Conservation (phyloP, 2,888 invertebrate species). For the Brenthis hecate region DNA sequence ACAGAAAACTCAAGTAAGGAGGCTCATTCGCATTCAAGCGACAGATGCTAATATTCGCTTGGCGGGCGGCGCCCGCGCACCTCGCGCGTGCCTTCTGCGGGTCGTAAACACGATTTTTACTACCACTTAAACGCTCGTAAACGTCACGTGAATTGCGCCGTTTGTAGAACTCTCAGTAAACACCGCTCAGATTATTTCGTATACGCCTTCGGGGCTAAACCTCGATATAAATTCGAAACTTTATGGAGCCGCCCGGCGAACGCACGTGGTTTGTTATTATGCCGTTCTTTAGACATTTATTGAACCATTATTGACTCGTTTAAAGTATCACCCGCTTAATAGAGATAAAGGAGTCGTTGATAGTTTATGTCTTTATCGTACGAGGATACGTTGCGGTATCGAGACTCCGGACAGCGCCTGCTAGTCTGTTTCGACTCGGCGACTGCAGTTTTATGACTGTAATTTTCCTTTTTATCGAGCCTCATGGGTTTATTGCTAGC, state of each 20-base stretch:
- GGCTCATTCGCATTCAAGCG: slow-evolving; percentile 62
- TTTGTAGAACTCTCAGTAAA: slow-evolving; percentile 79
- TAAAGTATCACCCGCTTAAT: slow-evolving; percentile 79
- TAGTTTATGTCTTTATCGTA: slow-evolving; percentile 76
- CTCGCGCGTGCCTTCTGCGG: slow-evolving; percentile 61
- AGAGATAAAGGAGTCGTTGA: slow-evolving; percentile 76
- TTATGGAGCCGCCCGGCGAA: slow-evolving; percentile 70
- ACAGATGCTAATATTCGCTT: slow-evolving; percentile 60
- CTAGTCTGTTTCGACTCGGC: slow-evolving; percentile 59
- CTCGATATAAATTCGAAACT: slow-evolving; percentile 79
- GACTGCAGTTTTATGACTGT: slow-evolving; percentile 67
- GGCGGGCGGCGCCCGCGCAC: slow-evolving; percentile 58
- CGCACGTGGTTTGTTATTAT: slow-evolving; percentile 80
- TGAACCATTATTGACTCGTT: slow-evolving; percentile 81
- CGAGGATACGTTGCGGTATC: slow-evolving; percentile 52
- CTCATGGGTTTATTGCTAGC: slow-evolving; percentile 46
- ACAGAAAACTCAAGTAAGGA: slow-evolving; percentile 29
- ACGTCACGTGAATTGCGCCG: slow-evolving; percentile 79
- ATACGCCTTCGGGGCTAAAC: slow-evolving; percentile 79
- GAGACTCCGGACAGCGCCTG: slow-evolving; percentile 54
- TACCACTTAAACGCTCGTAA: slow-evolving; percentile 78
- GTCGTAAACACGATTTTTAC: slow-evolving; percentile 80
- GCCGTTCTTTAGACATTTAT: slow-evolving; percentile 79
- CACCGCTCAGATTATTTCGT: slow-evolving; percentile 79
- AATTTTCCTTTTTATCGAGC: slow-evolving; percentile 73